A percentile compares a stretch with the other conserved stretches of the same genome.
phyloP scores from a whole-genome alignment of 30 jellyfish, hydroid and myxozoan species.

The Pelagia noctiluca region DNA sequence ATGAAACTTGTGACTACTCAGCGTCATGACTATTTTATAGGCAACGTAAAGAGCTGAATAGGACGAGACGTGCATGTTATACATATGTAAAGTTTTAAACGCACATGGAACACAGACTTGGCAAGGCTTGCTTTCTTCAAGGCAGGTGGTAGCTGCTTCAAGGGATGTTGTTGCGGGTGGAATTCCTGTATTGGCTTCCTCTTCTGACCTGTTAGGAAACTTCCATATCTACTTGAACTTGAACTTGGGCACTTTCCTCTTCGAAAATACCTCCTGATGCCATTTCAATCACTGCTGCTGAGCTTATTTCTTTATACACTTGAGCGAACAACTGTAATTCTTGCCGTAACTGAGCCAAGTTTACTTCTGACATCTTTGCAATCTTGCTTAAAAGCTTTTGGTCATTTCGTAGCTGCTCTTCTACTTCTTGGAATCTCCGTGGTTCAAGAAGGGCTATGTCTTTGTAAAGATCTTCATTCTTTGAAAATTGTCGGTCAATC shows the following conservation, averaged over 20 bases:
- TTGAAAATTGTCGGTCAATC: constrained; percentile 25
- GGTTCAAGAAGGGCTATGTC: constrained; percentile 30
- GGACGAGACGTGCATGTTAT: not conserved
- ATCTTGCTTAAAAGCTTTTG: constrained; percentile 10
- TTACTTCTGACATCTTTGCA: constrained; percentile 15
- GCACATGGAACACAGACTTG: not conserved
- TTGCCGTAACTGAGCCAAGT: constrained; percentile 31
- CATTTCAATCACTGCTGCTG: not conserved
- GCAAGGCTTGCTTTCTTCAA: not conserved
- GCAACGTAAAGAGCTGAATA: not conserved
- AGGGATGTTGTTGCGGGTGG: not conserved
- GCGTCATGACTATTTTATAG: not conserved
- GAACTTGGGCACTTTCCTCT: not conserved
- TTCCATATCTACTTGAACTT: not conserved
- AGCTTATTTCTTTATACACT: constrained; percentile 11
- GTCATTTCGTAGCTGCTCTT: constrained; percentile 13
- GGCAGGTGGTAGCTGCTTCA: not conserved
- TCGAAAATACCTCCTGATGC: not conserved
- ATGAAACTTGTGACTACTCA: not conserved
- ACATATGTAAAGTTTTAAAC: not conserved
- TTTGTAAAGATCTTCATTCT: not conserved
- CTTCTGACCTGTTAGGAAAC: not conserved
- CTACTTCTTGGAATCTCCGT: constrained; percentile 31
- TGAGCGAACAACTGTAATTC: not conserved
- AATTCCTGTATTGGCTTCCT: not conserved